These are phyloP conservation scores for Acanthopleura granulata DNA, from an alignment of 2,888 invertebrate genomes.

Conservation along the genomic window DNA sequence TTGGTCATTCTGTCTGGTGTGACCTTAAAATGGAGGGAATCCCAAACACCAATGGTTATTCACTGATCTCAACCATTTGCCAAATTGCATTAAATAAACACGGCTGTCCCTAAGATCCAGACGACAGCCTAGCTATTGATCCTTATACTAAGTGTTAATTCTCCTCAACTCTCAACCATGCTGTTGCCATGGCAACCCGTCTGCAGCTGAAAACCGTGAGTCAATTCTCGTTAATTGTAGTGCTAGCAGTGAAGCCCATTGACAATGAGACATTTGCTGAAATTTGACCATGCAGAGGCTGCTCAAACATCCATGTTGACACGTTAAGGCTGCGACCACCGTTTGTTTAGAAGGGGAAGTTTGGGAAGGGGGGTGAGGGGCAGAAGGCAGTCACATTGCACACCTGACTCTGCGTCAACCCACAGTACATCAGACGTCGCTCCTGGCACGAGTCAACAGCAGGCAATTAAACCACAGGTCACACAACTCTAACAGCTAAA, in stretches of 20 bases:
- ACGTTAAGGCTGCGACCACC: background rate
- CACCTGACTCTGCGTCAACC: too few species aligned
- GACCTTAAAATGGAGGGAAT: too few species aligned
- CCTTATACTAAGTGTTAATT: background rate
- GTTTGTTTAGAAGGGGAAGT: too few species aligned
- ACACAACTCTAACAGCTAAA: too few species aligned
- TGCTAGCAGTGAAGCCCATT: constrained; percentile 1
- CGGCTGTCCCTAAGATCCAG: background rate
- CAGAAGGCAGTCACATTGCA: too few species aligned
- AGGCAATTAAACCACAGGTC: too few species aligned
- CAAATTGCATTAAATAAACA: background rate
- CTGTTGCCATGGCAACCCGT: constrained; percentile 1
- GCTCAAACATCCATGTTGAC: constrained; percentile 7
- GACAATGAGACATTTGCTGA: constrained; percentile 11
- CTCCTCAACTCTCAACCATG: background rate
- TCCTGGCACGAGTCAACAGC: too few species aligned
- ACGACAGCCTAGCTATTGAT: background rate
- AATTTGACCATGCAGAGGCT: background rate
- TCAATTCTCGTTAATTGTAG: constrained; percentile 16
- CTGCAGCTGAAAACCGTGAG: constrained; percentile 7
- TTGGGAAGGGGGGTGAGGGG: too few species aligned
- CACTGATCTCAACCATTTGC: background rate
- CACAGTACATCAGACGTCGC: too few species aligned
- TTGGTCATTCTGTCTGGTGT: too few species aligned
- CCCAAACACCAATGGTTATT: too few species aligned